Percentiles rank a stretch among this genome's conserved stretches.
Conservation (phyloP, 2,888 invertebrate species). For the Urechis unicinctus region DNA sequence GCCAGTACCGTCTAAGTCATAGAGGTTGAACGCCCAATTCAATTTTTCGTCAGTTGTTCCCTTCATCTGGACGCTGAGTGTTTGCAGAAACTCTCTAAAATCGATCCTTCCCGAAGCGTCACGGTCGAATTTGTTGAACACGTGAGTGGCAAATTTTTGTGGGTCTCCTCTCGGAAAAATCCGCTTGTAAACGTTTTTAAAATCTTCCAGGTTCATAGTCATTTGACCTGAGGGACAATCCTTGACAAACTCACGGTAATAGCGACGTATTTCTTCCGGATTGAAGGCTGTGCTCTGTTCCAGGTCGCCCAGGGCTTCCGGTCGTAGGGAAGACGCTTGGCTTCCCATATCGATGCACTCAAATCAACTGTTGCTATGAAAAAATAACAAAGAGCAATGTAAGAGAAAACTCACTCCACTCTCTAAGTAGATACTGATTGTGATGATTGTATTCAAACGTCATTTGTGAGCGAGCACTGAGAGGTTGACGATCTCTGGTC, state of each 20-base stretch:
- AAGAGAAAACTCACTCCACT: too few species aligned
- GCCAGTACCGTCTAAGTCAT: conserved; percentile 5
- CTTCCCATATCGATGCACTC: conserved; percentile 16
- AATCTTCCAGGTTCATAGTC: conserved; percentile 9
- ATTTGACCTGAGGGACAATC: conserved; percentile 8
- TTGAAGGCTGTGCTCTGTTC: conserved; percentile 9
- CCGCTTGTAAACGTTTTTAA: conserved; percentile 9
- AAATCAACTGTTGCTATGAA: too few species aligned
- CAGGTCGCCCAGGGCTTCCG: conserved; percentile 10
- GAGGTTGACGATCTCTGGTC: too few species aligned
- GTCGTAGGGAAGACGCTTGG: conserved; percentile 4
- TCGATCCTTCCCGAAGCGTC: conserved; percentile 6
- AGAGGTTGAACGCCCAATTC: conserved; percentile 5
- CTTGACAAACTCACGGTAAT: conserved; percentile 11
- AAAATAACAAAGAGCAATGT: too few species aligned
- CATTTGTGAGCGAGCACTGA: too few species aligned
- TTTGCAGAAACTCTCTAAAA: conserved; percentile 9
- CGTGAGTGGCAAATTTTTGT: conserved; percentile 12
- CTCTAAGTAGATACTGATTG: too few species aligned
- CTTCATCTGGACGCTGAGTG: conserved; percentile 3
- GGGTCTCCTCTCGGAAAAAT: conserved; percentile 16
- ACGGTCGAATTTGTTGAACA: conserved; percentile 12
- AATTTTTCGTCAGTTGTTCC: conserved; percentile 3
- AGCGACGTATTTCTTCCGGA: conserved; percentile 11
- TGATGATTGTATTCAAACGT: too few species aligned